Evolutionary conservation across 2,113 vertebrate genomes (phyloP), one percentile per base, ranked within the genome.

Genomic region (Tretioscincus oriximinensis): DNA sequence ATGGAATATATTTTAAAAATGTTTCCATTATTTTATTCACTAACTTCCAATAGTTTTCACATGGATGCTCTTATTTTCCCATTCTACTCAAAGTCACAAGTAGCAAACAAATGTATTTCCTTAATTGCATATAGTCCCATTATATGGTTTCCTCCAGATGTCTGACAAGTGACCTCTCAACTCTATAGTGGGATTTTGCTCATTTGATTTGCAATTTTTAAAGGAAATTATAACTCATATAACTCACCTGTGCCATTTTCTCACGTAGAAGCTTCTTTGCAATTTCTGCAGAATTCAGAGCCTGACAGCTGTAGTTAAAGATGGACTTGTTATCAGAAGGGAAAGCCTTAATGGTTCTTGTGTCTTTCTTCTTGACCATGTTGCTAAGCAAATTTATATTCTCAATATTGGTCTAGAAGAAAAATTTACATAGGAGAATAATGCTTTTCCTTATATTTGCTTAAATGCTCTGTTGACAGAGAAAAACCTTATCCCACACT

Each of bases 251-350:
- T 74, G 91, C 90, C 93, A 96, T 93, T 84, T 95, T 87, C 49
- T 85, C 79, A 18, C 64, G 45, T 73, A 96, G 91, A 79, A 87
- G 72, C 31, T 92, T 83, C 85, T 91, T 95, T 7, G 93, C 93
- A 26, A 88, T 88, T 78, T 88, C 80, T 7, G 89, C 86, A 24
- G 95, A 93, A 73, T 96, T 97, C 85, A 95, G 85, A 28, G 92
- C 92, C 90, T 98, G 97, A 71, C 64, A 89, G 41, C 96, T 96
- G 83, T 97, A 96, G 88, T 95, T 97, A 82, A 95, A 86, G 26
- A 91, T 90, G 0, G 86, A 35, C 28, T 76, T 79, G 16, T 54
- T 82, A 21, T 85, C 76, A 5, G 63, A 49, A 45, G 85, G 82
- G 0, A 89, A 76, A 11, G 91, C 85, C 72, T 74, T 73, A 14